Evolutionary conservation across 1,140 invertebrate genomes (phyloP), one percentile per base, ranked within the genome.

Genomic region (Eciton burchellii): DNA sequence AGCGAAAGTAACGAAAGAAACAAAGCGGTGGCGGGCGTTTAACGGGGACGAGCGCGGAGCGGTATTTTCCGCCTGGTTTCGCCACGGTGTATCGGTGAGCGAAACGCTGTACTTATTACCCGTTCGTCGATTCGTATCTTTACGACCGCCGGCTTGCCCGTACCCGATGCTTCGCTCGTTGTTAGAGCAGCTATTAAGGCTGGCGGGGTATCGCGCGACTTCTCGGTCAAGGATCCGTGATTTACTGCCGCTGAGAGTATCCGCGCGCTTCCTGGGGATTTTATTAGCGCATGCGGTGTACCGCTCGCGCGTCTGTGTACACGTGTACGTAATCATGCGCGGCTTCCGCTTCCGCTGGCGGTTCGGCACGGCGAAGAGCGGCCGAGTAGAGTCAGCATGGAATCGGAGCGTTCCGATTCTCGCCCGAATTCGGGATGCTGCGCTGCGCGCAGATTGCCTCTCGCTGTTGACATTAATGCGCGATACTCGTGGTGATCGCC

Each of bases 71-170:
- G 52, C 35, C 47, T 54, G 26, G 62, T 59, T 65, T 0, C 63
- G 11, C 8, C n/a, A n/a, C 3, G 11, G 16, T 21, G 47, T 24
- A 56, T 56, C 16, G 43, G n/a, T 41, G 57, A 26, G 49, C 49
- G 56, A 60, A 66, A 62, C 47, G 9, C 9, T n/a, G 29, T 19
- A 43, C 54, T 77, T 68, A 79, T 79, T 79, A n/a, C 56, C 35
- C 82, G n/a, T n/a, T 59, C 73, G 45, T 63, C 84, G 82, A 84
- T 85, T 66, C 54, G 54, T 77, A 84, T 84, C 84, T 85, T 85
- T 72, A 66, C 41, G 63, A 21, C 41, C 49, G 59, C 14, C 24
- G n/a, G 24, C 41, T 70, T n/a, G 21, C 21, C 43, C 60, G 47
- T 21, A 16, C 5, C 47, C 71, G 60, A 66, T 43, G 19, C 63